These are phyloP conservation scores for Apeira syringaria DNA, from an alignment of 2,888 invertebrate genomes.

Conservation along the genomic window DNA sequence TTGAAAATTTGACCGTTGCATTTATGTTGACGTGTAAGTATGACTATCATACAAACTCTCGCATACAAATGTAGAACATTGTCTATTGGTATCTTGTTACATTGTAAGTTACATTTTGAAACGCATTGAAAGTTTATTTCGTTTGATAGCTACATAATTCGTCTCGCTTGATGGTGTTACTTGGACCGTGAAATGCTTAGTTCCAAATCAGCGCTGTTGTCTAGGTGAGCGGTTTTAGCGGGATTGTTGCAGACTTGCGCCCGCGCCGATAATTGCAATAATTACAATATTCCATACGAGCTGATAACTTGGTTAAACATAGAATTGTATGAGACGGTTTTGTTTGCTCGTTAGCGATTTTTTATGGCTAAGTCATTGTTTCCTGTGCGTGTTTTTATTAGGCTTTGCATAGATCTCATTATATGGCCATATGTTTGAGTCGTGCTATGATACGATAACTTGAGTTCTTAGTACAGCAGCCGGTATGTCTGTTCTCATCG, in stretches of 20 bases:
- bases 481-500: too few relatives aligned
- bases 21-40: too few relatives aligned
- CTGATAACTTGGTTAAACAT: constrained; percentile 49
- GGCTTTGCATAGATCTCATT: constrained; percentile 40
- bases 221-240: not conserved
- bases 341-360: constrained; percentile 50
- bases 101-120: constrained; percentile 1
- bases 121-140: constrained; percentile 1
- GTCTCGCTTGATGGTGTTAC: constrained; percentile 41
- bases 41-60: too few relatives aligned
- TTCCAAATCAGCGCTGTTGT: constrained; percentile 29
- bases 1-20: too few relatives aligned
- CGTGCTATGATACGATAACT: too few relatives aligned
- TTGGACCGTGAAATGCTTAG: constrained; percentile 39
- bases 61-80: too few relatives aligned
- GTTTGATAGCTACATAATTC: constrained; percentile 16
- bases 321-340: constrained; percentile 33
- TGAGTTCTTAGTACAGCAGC: too few relatives aligned
- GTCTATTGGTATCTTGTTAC: not conserved
- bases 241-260: constrained; percentile 16
- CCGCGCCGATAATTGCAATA: constrained; percentile 46
- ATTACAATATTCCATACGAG: constrained; percentile 54
- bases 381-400: constrained; percentile 38
- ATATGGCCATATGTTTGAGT: constrained; percentile 26
- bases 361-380: constrained; percentile 36